Conservation (phyloP, 2,888 invertebrate genomes). For the Archaeoteleia sp. region DNA sequence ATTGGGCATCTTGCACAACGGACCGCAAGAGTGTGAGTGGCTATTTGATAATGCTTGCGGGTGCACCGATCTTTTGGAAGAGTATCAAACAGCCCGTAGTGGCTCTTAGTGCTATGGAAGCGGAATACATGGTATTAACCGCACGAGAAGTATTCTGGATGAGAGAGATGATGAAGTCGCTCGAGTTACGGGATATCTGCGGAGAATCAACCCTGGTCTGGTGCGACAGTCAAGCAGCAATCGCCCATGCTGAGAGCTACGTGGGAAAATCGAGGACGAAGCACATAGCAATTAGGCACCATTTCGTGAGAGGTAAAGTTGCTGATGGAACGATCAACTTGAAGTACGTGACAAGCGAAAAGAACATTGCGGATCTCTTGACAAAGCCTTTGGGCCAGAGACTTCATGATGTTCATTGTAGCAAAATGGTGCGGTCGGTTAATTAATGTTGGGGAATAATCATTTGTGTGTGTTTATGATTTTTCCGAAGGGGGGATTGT, state of each 20-base stretch:
- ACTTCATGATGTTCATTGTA: conserved; percentile 6
- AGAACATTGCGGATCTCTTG: conserved; percentile 1
- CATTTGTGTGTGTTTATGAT: background rate
- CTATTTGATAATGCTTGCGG: conserved; percentile 30
- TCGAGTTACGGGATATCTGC: conserved; percentile 13
- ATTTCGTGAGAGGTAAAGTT: conserved; percentile 1
- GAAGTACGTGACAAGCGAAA: background rate
- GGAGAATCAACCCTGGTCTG: conserved; percentile 3
- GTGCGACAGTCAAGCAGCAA: conserved; percentile 11
- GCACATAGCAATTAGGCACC: background rate
- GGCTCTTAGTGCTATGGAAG: conserved; percentile 43
- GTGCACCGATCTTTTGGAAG: conserved; percentile 33
- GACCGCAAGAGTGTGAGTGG: conserved; percentile 23
- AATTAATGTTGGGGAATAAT: too few species aligned
- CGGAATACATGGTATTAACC: conserved; percentile 33
- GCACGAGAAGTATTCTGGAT: conserved; percentile 29
- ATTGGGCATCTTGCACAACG: background rate
- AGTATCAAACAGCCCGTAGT: conserved; percentile 33
- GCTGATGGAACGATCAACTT: background rate
- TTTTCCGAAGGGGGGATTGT: conserved; percentile 3
- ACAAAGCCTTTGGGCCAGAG: background rate
- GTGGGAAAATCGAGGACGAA: conserved; percentile 4
- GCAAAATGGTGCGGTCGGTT: background rate
- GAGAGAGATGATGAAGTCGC: conserved; percentile 21
- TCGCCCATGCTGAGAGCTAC: conserved; percentile 6